Percentiles rank a stretch among this genome's conserved stretches.
These are phyloP conservation scores for Coluber constrictor DNA, from an alignment of 2,797 vertebrate species.

Conservation along the genomic window DNA sequence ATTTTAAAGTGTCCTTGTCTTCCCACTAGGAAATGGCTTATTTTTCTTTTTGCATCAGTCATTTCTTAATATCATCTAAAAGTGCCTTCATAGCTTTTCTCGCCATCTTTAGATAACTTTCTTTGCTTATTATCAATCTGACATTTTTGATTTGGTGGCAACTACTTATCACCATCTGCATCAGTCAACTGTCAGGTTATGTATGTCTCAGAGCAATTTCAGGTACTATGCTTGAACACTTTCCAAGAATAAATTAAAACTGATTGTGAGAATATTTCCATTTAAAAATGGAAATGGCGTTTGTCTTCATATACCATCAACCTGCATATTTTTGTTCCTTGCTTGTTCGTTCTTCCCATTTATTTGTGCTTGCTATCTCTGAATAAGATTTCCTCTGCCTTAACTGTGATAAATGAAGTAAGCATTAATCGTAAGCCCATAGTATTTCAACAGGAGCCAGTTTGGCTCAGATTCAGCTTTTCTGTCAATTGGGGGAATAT, in stretches of 20 bases:
- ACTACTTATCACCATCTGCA: background rate
- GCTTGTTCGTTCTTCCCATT: background rate
- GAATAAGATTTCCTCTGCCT: conserved; percentile 54
- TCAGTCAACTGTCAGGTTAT: background rate
- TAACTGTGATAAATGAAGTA: conserved; percentile 63
- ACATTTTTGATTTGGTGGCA: background rate
- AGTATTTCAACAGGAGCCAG: conserved; percentile 60
- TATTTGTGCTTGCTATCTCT: conserved; percentile 39
- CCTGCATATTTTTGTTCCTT: conserved; percentile 10
- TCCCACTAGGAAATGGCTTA: background rate
- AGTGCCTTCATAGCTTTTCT: background rate
- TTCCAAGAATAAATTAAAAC: background rate
- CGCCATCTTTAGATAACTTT: background rate
- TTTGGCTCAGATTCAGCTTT: conserved; percentile 61
- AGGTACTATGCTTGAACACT: background rate
- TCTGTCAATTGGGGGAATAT: conserved; percentile 56
- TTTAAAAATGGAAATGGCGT: background rate
- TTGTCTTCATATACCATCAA: background rate
- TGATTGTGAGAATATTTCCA: background rate
- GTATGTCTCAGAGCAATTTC: background rate
- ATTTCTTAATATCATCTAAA: background rate
- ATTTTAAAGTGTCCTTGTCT: background rate
- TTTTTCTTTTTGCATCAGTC: background rate
- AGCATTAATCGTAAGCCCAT: conserved; percentile 54
- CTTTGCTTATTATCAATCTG: background rate